Evolutionary conservation across 2,113 vertebrate genomes (phyloP).

Genomic region (Corvus hawaiiensis): DNA sequence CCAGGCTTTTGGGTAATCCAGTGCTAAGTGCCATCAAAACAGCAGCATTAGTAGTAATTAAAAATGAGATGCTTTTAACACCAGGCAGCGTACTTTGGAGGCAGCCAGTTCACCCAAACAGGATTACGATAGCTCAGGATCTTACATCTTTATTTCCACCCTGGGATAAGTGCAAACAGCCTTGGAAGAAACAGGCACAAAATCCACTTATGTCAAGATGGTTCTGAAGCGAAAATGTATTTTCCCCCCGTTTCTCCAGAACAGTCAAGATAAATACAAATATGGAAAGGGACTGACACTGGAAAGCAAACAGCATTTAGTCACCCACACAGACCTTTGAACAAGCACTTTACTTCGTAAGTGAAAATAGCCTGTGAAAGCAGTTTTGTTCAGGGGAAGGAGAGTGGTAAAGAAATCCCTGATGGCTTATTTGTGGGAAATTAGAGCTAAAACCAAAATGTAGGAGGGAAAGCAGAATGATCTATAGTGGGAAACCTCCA

Average conservation of each 20-base stretch:
- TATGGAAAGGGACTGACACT: not conserved
- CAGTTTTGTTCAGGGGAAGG: not conserved
- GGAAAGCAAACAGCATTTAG: constrained; percentile 8
- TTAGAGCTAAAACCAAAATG: constrained; percentile 15
- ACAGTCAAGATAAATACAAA: not conserved
- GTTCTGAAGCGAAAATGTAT: not conserved
- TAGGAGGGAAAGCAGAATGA: constrained; percentile 3
- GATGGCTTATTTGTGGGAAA: constrained; percentile 16
- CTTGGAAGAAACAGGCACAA: not conserved
- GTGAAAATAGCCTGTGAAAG: constrained; percentile 8
- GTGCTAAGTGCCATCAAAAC: not conserved
- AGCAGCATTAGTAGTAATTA: not conserved
- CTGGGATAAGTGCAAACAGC: not conserved
- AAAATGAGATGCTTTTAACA: not conserved
- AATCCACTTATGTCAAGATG: not conserved
- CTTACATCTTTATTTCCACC: not conserved
- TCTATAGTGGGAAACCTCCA: constrained; percentile 24
- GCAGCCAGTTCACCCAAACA: not conserved
- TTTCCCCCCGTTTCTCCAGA: not conserved
- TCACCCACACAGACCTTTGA: not conserved
- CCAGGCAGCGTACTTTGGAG: not conserved
- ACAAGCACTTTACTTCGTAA: not conserved
- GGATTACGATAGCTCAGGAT: not conserved
- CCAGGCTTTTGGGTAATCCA: not conserved
- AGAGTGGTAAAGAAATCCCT: not conserved